phyloP scores from a whole-genome alignment of 1,140 invertebrate genomes.

The Eriocheir sinensis region DNA sequence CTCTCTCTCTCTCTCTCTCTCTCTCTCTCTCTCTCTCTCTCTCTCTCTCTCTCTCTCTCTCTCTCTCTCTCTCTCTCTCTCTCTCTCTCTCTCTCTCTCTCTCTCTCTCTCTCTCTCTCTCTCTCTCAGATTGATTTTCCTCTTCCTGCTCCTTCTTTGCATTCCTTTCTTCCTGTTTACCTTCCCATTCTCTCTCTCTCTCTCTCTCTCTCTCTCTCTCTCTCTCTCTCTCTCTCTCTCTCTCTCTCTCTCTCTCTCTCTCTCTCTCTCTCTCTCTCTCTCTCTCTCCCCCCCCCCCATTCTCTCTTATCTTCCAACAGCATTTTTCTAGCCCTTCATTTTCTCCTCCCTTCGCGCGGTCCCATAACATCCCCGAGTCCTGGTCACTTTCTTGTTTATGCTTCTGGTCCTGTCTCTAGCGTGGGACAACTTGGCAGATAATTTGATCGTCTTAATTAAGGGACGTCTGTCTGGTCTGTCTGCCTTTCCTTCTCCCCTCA shows the following conservation, averaged over 20 bases:
- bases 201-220: neutral
- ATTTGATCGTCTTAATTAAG: neutral
- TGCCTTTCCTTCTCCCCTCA: neutral
- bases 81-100: neutral
- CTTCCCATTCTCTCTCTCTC: neutral
- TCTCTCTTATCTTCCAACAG: too few relatives aligned
- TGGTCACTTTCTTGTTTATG: neutral
- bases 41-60: too few relatives aligned
- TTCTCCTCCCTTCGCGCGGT: neutral
- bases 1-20: neutral
- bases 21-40: too few relatives aligned
- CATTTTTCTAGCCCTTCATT: neutral
- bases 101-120: neutral
- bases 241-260: neutral
- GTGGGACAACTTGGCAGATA: neutral
- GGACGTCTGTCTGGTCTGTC: neutral
- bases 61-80: conserved; percentile 7
- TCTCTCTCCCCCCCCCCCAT: neutral
- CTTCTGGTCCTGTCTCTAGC: neutral
- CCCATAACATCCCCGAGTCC: neutral
- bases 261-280: neutral
- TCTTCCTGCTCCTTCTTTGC: neutral
- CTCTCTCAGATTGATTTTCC: neutral
- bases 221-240: neutral
- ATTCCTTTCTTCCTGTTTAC: neutral